Evolutionary conservation across 2,888 invertebrate genomes (phyloP).

Genomic region (Melolontha melolontha): DNA sequence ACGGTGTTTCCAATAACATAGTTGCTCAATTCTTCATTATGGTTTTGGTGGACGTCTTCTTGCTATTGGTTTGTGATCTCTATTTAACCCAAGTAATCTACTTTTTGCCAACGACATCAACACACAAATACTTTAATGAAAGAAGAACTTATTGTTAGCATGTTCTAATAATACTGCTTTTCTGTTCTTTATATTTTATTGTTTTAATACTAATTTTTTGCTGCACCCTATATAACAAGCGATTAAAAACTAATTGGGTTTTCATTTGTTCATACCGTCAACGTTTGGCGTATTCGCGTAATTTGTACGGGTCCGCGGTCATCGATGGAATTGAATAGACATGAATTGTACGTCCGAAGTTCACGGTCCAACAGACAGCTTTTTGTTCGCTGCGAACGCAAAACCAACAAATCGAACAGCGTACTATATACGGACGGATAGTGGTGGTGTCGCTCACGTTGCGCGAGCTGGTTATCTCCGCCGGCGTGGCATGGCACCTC

Average conservation of each 20-base stretch:
- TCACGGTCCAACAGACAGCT: slow-evolving; percentile 52
- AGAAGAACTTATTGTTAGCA: no score
- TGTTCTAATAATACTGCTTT: no score
- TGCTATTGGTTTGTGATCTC: no score
- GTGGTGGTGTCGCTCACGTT: neutral
- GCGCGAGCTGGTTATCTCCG: neutral
- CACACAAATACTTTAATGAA: no score
- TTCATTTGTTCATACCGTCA: slow-evolving; percentile 22
- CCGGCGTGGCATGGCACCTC: slow-evolving; percentile 42
- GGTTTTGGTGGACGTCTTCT: no score
- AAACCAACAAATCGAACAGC: slow-evolving; percentile 19
- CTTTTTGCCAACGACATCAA: no score
- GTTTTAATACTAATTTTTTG: neutral
- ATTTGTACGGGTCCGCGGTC: slow-evolving; percentile 28
- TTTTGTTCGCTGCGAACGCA: slow-evolving; percentile 47
- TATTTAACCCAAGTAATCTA: no score
- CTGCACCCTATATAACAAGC: neutral
- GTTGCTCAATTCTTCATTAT: no score
- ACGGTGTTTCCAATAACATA: no score
- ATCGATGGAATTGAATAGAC: slow-evolving; percentile 37
- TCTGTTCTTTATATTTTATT: no score
- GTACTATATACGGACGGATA: slow-evolving; percentile 16
- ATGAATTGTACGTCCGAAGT: slow-evolving; percentile 34
- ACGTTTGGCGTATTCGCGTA: slow-evolving; percentile 23
- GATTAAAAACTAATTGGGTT: slow-evolving; percentile 34